phyloP scores from a whole-genome alignment of 2,888 invertebrate genomes.

The Leucophora obtusa region DNA sequence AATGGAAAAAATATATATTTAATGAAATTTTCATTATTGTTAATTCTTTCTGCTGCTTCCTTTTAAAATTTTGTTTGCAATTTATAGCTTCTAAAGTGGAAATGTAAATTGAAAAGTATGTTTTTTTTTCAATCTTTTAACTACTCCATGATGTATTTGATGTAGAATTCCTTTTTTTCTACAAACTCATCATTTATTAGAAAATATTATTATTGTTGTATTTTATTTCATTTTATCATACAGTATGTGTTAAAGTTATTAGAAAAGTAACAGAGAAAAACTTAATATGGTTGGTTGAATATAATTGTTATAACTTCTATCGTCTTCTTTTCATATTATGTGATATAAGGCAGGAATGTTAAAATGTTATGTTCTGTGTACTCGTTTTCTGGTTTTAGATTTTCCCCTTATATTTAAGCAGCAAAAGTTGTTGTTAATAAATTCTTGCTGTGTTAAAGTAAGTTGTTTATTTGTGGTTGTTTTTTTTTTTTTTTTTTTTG shows the following conservation, averaged over 20 bases:
- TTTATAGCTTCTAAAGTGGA: slow-evolving; percentile 5
- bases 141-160: neutral
- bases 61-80: slow-evolving; percentile 6
- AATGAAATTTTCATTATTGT: slow-evolving; percentile 39
- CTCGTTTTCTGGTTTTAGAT: neutral
- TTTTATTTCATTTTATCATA: neutral
- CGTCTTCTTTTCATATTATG: too few relatives aligned
- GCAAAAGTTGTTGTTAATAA: neutral
- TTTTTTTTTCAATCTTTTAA: neutral
- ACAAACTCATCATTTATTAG: neutral
- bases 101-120: slow-evolving; percentile 6
- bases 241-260: too few relatives aligned
- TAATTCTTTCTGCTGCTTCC: neutral
- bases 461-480: neutral
- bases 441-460: neutral
- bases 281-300: too few relatives aligned
- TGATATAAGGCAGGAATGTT: too few relatives aligned
- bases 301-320: too few relatives aligned
- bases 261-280: too few relatives aligned
- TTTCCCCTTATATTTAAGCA: neutral
- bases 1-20: neutral
- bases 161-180: neutral
- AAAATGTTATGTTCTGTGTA: too few relatives aligned
- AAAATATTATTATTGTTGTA: neutral
- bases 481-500: neutral